phyloP scores from a whole-genome alignment of 2,888 invertebrate species.

The Prosapia bicincta region DNA sequence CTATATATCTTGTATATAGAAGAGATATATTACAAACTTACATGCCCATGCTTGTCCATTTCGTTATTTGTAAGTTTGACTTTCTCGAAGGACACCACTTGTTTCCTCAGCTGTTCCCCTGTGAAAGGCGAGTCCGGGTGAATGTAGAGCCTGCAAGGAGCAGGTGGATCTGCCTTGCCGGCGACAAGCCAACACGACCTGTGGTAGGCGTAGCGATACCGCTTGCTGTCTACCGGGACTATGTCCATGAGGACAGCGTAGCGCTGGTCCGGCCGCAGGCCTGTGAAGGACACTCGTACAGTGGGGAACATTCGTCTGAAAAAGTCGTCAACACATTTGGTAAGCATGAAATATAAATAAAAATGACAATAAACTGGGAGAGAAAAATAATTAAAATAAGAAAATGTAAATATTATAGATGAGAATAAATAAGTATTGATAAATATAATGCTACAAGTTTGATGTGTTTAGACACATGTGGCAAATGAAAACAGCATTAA shows the following conservation, averaged over 20 bases:
- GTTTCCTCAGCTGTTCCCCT: constrained; percentile 71
- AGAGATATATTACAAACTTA: constrained; percentile 48
- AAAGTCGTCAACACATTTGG: too few species aligned
- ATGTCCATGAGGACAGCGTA: constrained; percentile 77
- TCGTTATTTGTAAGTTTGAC: constrained; percentile 82
- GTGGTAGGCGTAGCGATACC: constrained; percentile 76
- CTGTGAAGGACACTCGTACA: constrained; percentile 68
- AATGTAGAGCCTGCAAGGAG: constrained; percentile 66
- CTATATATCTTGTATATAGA: too few species aligned
- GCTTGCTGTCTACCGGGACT: constrained; percentile 73
- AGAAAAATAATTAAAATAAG: background rate
- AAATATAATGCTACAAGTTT: background rate
- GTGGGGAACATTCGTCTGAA: constrained; percentile 81
- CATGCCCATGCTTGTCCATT: constrained; percentile 73
- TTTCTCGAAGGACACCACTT: constrained; percentile 79
- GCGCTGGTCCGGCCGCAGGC: constrained; percentile 60
- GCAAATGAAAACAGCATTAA: too few species aligned
- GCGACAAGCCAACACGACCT: constrained; percentile 79
- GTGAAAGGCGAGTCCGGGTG: constrained; percentile 81
- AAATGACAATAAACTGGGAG: constrained; percentile 6
- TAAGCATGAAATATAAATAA: too few species aligned
- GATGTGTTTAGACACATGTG: constrained; percentile 6
- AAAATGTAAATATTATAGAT: constrained; percentile 14
- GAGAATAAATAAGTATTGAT: background rate
- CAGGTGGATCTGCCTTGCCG: constrained; percentile 76